Conservation (phyloP, 2,797 vertebrate species). For the Poeciliopsis gracilis region DNA sequence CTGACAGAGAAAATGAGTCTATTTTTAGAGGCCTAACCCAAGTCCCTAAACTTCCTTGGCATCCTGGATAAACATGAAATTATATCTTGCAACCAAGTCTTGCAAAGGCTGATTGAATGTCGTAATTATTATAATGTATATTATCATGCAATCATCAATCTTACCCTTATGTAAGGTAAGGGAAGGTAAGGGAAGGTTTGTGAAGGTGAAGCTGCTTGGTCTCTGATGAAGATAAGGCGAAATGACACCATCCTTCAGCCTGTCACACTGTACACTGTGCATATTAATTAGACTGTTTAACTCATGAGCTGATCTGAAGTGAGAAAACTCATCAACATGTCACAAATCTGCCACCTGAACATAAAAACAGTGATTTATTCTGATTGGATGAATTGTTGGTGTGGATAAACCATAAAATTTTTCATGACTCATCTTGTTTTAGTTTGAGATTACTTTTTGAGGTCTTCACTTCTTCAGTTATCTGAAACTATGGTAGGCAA, state of each 20-base stretch:
- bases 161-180: conserved; percentile 12
- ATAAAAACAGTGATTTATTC: neutral
- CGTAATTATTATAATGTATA: neutral
- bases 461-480: neutral
- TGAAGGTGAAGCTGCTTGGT: conserved; percentile 49
- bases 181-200: conserved; percentile 4
- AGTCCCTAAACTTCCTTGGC: conserved; percentile 51
- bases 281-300: conserved; percentile 61
- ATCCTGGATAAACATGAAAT: conserved; percentile 55
- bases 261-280: conserved; percentile 52
- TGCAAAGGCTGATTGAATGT: neutral
- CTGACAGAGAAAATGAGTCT: conserved; percentile 38
- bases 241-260: conserved; percentile 62
- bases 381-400: conserved; percentile 1
- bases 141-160: conserved; percentile 18
- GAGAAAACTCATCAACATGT: conserved; percentile 11
- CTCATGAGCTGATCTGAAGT: conserved; percentile 42
- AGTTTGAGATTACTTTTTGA: neutral
- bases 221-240: conserved; percentile 62
- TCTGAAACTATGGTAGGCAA: neutral
- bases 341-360: neutral
- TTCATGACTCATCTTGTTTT: neutral
- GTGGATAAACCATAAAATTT: neutral
- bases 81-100: neutral
- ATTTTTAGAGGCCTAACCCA: conserved; percentile 53